phyloP scores from a whole-genome alignment of 2,888 invertebrate genomes.

The Rhabditoides inermis region DNA sequence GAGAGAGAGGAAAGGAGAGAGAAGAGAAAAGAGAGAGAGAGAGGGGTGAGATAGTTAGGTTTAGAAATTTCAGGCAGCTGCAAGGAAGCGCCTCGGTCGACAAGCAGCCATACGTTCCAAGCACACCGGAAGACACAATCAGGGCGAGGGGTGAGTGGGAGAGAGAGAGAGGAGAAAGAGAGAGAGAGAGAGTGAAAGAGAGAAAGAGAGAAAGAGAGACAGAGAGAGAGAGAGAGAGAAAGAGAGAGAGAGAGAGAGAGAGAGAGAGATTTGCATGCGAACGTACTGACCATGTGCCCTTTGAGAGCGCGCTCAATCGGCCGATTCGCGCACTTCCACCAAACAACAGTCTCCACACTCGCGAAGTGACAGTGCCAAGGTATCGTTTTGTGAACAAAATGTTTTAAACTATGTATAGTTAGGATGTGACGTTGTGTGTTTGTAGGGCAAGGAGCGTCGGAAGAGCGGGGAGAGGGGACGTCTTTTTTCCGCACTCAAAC shows the following conservation, averaged over 20 bases:
- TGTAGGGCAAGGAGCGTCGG: neutral
- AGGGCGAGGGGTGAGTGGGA: too few species aligned
- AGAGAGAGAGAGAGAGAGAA: slow-evolving; percentile 13
- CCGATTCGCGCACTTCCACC: slow-evolving; percentile 29
- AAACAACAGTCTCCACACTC: slow-evolving; percentile 7
- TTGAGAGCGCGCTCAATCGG: slow-evolving; percentile 41
- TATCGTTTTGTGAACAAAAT: too few species aligned
- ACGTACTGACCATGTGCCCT: neutral
- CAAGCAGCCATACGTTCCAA: too few species aligned
- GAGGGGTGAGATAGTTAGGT: neutral
- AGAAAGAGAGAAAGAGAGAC: slow-evolving; percentile 1
- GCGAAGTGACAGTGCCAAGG: too few species aligned
- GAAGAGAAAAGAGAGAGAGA: slow-evolving; percentile 4
- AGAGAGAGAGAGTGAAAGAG: slow-evolving; percentile 25
- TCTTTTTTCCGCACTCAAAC: slow-evolving; percentile 26
- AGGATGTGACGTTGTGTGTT: too few species aligned
- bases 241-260: slow-evolving; percentile 10
- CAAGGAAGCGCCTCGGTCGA: slow-evolving; percentile 11
- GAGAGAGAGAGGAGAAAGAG: slow-evolving; percentile 9
- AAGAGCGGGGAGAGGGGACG: slow-evolving; percentile 21
- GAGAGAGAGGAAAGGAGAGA: too few species aligned
- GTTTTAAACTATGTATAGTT: too few species aligned
- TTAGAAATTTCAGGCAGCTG: neutral
- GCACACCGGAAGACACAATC: too few species aligned
- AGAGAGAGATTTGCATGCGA: neutral